phyloP scores from a whole-genome alignment of 2,888 invertebrate genomes.

The Pterostichus madidus region DNA sequence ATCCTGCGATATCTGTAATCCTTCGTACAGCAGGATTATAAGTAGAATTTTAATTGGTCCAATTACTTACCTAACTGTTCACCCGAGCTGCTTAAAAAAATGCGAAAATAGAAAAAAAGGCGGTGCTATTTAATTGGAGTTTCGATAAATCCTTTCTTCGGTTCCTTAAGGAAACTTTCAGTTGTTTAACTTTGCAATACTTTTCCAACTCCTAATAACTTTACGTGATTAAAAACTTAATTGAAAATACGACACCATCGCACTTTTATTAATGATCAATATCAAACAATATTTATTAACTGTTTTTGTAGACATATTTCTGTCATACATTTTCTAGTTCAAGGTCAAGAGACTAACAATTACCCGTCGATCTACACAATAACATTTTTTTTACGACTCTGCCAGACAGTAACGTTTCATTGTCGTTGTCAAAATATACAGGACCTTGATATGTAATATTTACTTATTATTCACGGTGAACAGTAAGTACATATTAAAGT shows the following conservation, averaged over 20 bases:
- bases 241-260: background rate
- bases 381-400: too few relatives aligned
- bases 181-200: conserved; percentile 17
- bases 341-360: too few relatives aligned
- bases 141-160: conserved; percentile 44
- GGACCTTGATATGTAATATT: too few relatives aligned
- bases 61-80: conserved; percentile 34
- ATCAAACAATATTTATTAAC: too few relatives aligned
- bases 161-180: conserved; percentile 24
- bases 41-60: conserved; percentile 46
- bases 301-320: too few relatives aligned
- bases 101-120: background rate
- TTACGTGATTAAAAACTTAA: conserved; percentile 21
- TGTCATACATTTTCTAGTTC: too few relatives aligned
- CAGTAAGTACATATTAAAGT: too few relatives aligned
- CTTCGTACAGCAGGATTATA: conserved; percentile 30
- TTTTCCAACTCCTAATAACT: conserved; percentile 28
- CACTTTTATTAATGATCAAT: too few relatives aligned
- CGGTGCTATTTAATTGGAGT: conserved; percentile 38
- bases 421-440: too few relatives aligned
- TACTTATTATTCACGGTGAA: too few relatives aligned
- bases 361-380: too few relatives aligned
- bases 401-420: too few relatives aligned
- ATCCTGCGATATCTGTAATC: conserved; percentile 21
- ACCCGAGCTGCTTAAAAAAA: conserved; percentile 10